Base-by-base conservation (phyloP, 2,113 vertebrate genomes). In the Zosterops hypoxanthus region DNA sequence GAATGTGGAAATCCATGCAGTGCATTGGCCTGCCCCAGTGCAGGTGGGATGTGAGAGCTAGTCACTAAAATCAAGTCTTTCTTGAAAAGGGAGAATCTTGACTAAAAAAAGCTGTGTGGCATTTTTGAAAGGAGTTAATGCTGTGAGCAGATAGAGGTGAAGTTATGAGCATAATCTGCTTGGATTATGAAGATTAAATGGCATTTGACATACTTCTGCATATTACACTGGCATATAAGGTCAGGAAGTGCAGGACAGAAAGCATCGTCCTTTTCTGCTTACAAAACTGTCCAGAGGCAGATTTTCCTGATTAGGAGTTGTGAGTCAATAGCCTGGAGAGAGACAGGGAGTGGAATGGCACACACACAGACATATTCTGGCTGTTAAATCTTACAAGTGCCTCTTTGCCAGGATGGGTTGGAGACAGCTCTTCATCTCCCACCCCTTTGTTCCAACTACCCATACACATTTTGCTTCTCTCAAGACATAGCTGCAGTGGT, bases 121-220 rank as follows among this genome's bases (percentile, higher is more conserved):
- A 19, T 82, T 96, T 95, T 81, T 63, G 52, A 75, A 92, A 90
- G 52, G 47, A 76, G 90, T 94, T 94, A 96, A 95, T 65, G 25
- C 79, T 77, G 46, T 66, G 80, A 92, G 55, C 88, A 95, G 72
- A 88, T 61, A 90, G 78, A 94, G 64, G 88, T 88, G 82, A 97
- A 89, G 79, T 88, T 80, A 47, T 79, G 70, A 82, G 83, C 29
- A 88, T 96, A 95, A 95, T 95, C 94, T 95, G 72, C 76, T 88
- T 6, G 78, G 95, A 97, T 96, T 96, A 96, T 81, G 72, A 88
- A 92, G 94, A 97, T 95, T 97, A 97, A 97, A 94, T 71, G 69
- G 69, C 82, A 78, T 96, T 97, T 93, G 82, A 71, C 94, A 95
- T 79, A 81, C 57, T 95, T 88, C 41, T 90, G 86, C 61, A 85